A percentile compares a stretch with the other conserved stretches of the same genome.
These are phyloP conservation scores for Nephotettix cincticeps DNA, from an alignment of 1,140 invertebrate genomes.

Conservation along the genomic window DNA sequence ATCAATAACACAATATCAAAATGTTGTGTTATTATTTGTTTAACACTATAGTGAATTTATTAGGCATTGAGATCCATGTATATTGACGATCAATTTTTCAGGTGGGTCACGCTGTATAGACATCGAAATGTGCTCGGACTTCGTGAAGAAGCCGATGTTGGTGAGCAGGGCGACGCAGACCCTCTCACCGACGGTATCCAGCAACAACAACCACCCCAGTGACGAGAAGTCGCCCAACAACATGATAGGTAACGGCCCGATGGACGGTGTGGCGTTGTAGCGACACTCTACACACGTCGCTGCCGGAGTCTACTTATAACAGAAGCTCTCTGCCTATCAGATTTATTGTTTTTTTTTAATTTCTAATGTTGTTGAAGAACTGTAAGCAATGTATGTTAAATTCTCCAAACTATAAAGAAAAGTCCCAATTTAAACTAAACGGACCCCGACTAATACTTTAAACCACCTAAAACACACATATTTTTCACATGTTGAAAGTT, in stretches of 20 bases:
- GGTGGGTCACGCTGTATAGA: background rate
- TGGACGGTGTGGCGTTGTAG: conserved; percentile 3
- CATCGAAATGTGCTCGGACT: conserved; percentile 26
- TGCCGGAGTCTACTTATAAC: no score
- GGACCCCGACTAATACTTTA: no score
- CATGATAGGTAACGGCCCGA: background rate
- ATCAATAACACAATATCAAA: background rate
- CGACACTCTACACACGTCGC: no score
- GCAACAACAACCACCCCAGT: conserved; percentile 24
- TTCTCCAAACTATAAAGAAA: no score
- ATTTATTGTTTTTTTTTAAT: no score
- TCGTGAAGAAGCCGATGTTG: conserved; percentile 28
- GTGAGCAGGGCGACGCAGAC: conserved; percentile 28
- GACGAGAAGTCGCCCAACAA: background rate
- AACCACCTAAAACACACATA: no score
- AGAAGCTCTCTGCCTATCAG: no score
- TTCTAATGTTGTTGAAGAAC: no score
- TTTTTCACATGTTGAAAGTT: no score
- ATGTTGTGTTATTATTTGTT: background rate
- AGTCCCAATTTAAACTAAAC: no score
- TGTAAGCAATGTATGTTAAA: no score
- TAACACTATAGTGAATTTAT: background rate
- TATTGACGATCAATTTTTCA: background rate
- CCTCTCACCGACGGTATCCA: background rate
- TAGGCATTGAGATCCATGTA: no score